Percentiles rank a stretch among this genome's conserved stretches.
Evolutionary conservation across 2,888 invertebrate genomes (phyloP).

Genomic region (Cheilosia vernalis): DNA sequence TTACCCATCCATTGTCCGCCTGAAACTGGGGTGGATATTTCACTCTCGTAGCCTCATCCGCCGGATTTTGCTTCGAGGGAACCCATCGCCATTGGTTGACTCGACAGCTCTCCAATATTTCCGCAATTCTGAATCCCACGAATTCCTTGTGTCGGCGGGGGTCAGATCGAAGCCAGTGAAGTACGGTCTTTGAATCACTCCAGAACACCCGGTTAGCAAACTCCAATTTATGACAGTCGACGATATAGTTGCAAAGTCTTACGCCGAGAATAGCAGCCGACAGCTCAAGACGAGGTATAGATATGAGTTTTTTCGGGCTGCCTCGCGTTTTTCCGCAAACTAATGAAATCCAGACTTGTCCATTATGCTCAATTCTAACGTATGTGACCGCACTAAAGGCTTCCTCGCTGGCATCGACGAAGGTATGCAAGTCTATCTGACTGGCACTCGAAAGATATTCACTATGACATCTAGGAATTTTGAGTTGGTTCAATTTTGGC

Average conservation of each 20-base stretch:
- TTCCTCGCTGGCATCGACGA: not conserved
- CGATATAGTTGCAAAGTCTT: constrained; percentile 8
- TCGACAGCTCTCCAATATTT: constrained; percentile 12
- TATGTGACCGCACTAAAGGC: constrained; percentile 55
- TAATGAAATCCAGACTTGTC: not conserved
- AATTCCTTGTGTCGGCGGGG: constrained; percentile 30
- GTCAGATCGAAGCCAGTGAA: constrained; percentile 29
- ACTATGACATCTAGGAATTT: not conserved
- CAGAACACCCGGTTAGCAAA: constrained; percentile 17
- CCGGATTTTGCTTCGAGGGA: constrained; percentile 26
- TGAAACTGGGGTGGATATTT: constrained; percentile 9
- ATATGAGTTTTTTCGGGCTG: no score
- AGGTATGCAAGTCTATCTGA: no score
- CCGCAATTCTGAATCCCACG: constrained; percentile 16
- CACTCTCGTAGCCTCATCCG: constrained; percentile 22
- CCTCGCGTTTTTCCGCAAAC: no score
- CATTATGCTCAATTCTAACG: constrained; percentile 13
- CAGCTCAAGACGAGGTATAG: constrained; percentile 16
- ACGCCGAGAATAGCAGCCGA: constrained; percentile 23
- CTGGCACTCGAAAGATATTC: not conserved
- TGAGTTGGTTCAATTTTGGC: not conserved
- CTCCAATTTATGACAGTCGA: constrained; percentile 6
- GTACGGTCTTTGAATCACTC: constrained; percentile 36
- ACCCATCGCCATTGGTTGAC: constrained; percentile 34
- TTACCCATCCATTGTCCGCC: constrained; percentile 21